Evolutionary conservation across 2,888 invertebrate species (phyloP).

Genomic region (Apodemia zela): DNA sequence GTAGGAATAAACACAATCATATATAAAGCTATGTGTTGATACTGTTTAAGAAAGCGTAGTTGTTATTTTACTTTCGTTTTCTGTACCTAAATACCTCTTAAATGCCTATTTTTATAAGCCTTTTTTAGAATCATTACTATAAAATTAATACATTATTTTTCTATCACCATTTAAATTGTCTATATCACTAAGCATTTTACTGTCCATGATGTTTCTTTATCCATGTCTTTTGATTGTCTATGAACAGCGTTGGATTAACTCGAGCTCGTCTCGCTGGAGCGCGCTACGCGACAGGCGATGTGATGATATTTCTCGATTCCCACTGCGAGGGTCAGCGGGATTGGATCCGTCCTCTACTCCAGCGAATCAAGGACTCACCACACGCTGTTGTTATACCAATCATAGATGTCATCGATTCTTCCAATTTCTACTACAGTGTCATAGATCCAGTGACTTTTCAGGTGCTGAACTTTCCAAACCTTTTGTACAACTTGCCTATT

Average conservation of each 20-base stretch:
- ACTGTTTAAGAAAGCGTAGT: background rate
- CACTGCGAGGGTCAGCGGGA: constrained; percentile 92
- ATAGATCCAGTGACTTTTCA: constrained; percentile 71
- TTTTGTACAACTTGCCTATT: background rate
- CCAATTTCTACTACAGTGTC: constrained; percentile 87
- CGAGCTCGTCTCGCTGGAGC: constrained; percentile 95
- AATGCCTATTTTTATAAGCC: background rate
- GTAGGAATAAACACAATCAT: too few species aligned
- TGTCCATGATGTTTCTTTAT: background rate
- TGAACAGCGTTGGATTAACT: constrained; percentile 90
- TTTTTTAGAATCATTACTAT: background rate
- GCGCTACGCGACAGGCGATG: constrained; percentile 87
- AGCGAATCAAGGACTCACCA: constrained; percentile 89
- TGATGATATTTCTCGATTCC: constrained; percentile 92
- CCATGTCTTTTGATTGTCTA: constrained; percentile 45
- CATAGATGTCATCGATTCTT: constrained; percentile 95
- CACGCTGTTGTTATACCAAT: constrained; percentile 94
- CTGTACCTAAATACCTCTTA: background rate
- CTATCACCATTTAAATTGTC: background rate
- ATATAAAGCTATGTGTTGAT: too few species aligned
- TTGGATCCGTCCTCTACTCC: constrained; percentile 94
- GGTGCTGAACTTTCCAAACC: constrained; percentile 40
- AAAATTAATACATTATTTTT: background rate
- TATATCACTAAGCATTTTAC: background rate
- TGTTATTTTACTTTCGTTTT: background rate